Evolutionary conservation across 2,888 invertebrate genomes (phyloP).

Genomic region (Xestia xanthographa): DNA sequence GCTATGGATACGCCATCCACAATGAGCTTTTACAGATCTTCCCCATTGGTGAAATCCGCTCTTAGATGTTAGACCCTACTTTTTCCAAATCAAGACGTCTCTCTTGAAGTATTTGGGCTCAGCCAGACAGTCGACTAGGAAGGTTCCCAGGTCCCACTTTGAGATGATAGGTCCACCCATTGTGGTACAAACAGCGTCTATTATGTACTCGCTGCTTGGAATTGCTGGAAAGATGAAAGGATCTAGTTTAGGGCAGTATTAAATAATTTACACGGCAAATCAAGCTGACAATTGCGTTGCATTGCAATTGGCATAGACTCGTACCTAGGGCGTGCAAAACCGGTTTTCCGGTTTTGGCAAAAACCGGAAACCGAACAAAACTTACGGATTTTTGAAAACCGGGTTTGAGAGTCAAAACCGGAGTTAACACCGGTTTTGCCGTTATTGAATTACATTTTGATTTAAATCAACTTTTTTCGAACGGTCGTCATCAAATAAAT

Average conservation of each 20-base stretch:
- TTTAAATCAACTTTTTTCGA: too few relatives aligned
- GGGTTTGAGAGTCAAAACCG: too few relatives aligned
- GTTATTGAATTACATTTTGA: too few relatives aligned
- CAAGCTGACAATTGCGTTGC: too few relatives aligned
- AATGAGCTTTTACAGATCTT: not conserved
- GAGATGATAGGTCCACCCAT: constrained; percentile 93
- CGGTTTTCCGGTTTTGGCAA: too few relatives aligned
- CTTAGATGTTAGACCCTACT: constrained; percentile 29
- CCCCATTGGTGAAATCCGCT: not conserved
- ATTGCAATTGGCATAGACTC: not conserved
- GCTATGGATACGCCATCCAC: not conserved
- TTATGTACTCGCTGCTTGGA: constrained; percentile 90
- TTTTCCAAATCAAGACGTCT: constrained; percentile 79
- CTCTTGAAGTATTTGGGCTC: constrained; percentile 92
- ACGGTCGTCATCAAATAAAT: too few relatives aligned
- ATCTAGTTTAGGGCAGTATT: not conserved
- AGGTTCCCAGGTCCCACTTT: constrained; percentile 94
- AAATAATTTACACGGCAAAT: not conserved
- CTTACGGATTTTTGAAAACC: too few relatives aligned
- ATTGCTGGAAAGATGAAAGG: constrained; percentile 88
- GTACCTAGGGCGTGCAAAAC: too few relatives aligned
- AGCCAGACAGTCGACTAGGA: constrained; percentile 93
- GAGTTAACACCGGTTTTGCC: too few relatives aligned
- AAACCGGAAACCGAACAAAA: too few relatives aligned
- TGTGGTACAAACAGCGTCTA: constrained; percentile 91